Evolutionary conservation across 2,888 invertebrate species (phyloP).

Genomic region (Hyles lineata): DNA sequence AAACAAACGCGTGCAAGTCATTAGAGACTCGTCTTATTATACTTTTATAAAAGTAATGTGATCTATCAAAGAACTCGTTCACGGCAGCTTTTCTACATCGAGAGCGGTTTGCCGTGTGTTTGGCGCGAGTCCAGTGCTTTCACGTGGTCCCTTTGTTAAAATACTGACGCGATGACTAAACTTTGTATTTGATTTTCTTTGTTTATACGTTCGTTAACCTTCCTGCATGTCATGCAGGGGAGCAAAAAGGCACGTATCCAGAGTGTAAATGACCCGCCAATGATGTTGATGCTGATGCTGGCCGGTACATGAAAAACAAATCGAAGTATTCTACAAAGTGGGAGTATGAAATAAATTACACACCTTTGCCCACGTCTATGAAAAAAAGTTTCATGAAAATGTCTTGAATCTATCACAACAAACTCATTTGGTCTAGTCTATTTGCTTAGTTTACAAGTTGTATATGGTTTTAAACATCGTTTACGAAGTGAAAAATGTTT

Average conservation of each 20-base stretch:
- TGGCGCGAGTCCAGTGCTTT: conserved; percentile 14
- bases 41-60: conserved; percentile 11
- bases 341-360: neutral
- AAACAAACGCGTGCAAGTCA: neutral
- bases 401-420: neutral
- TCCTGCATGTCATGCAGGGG: conserved; percentile 14
- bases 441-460: too few species aligned
- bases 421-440: neutral
- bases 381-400: neutral
- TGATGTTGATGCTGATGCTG: neutral
- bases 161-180: conserved; percentile 12
- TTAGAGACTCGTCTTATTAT: neutral
- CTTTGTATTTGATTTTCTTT: conserved; percentile 20
- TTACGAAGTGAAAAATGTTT: too few species aligned
- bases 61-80: conserved; percentile 18
- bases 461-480: too few species aligned
- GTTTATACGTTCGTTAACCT: conserved; percentile 26
- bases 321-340: neutral
- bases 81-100: neutral
- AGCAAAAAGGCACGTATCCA: conserved; percentile 19
- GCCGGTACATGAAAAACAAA: neutral
- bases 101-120: conserved; percentile 12
- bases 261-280: neutral
- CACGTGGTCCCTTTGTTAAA: conserved; percentile 26
- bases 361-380: too few species aligned